These are phyloP conservation scores for Platycnemis pennipes DNA, from an alignment of 2,888 invertebrate genomes.

Conservation along the genomic window DNA sequence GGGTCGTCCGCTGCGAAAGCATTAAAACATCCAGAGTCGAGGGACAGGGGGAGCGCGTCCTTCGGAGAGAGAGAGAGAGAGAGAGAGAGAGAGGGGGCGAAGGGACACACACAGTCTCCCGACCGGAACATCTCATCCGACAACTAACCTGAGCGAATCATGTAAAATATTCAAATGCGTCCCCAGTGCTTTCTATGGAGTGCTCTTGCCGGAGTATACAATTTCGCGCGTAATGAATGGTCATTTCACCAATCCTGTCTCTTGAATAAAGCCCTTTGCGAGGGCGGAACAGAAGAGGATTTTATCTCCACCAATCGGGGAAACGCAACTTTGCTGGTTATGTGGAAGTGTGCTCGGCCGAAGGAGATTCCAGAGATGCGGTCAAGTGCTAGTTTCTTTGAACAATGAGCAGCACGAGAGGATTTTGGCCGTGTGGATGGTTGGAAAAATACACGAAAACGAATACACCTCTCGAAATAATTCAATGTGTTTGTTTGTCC, in stretches of 20 bases:
- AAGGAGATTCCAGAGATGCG: not conserved
- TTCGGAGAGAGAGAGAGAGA: not conserved
- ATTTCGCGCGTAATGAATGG: constrained; percentile 22
- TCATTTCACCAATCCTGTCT: constrained; percentile 22
- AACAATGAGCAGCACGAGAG: not conserved
- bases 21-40: not conserved
- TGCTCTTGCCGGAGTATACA: constrained; percentile 12
- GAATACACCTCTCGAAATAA: too few species aligned
- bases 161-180: constrained; percentile 13
- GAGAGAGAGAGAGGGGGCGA: not conserved
- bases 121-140: constrained; percentile 1
- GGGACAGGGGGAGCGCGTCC: not conserved
- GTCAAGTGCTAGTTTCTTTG: not conserved
- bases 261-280: not conserved
- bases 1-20: not conserved
- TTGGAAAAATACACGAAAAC: too few species aligned
- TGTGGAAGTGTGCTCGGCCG: not conserved
- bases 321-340: not conserved
- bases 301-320: not conserved
- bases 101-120: not conserved
- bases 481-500: too few species aligned
- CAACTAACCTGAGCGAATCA: not conserved
- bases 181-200: not conserved
- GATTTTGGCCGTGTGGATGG: not conserved
- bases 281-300: not conserved